These are phyloP conservation scores for Loris lydekkerianus DNA, from an alignment of 2,797 vertebrate genomes.

Conservation along the genomic window DNA sequence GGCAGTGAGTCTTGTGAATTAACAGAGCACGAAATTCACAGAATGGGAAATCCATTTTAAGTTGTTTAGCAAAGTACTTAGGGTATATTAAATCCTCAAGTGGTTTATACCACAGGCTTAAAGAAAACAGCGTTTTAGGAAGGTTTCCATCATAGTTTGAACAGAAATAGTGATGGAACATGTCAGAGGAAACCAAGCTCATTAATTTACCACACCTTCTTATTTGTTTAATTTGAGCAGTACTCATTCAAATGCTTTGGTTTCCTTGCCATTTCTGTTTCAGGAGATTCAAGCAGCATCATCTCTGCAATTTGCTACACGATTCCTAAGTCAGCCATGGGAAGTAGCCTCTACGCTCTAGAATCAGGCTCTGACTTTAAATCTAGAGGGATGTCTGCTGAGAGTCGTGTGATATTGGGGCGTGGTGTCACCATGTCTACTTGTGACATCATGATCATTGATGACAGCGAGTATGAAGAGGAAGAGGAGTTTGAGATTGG, in stretches of 20 bases:
- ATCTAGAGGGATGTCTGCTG: constrained; percentile 91
- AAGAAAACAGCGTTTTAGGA: constrained; percentile 35
- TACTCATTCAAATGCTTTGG: rapidly evolving
- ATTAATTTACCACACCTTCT: not conserved
- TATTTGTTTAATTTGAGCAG: constrained; percentile 9
- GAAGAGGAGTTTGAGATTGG: constrained; percentile 97
- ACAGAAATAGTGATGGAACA: not conserved
- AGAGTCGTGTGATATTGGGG: constrained; percentile 93
- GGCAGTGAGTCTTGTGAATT: constrained; percentile 80
- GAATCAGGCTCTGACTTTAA: constrained; percentile 97
- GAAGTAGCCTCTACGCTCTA: constrained; percentile 93
- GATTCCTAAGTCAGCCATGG: constrained; percentile 92
- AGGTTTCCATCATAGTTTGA: constrained; percentile 31
- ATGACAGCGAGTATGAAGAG: constrained; percentile 98
- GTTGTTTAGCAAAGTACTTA: constrained; percentile 58
- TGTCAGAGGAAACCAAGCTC: not conserved
- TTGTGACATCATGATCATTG: constrained; percentile 94
- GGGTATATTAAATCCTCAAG: constrained; percentile 66
- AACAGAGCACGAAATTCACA: constrained; percentile 75
- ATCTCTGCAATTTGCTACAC: constrained; percentile 97
- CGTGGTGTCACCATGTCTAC: constrained; percentile 93
- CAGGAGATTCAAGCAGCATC: constrained; percentile 94
- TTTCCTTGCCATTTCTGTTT: constrained; percentile 48
- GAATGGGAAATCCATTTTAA: constrained; percentile 72
- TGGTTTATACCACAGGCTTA: constrained; percentile 54